Evolutionary conservation across 2,888 invertebrate species (phyloP), one percentile per base, ranked within the genome.

Genomic region (Clunio marinus): DNA sequence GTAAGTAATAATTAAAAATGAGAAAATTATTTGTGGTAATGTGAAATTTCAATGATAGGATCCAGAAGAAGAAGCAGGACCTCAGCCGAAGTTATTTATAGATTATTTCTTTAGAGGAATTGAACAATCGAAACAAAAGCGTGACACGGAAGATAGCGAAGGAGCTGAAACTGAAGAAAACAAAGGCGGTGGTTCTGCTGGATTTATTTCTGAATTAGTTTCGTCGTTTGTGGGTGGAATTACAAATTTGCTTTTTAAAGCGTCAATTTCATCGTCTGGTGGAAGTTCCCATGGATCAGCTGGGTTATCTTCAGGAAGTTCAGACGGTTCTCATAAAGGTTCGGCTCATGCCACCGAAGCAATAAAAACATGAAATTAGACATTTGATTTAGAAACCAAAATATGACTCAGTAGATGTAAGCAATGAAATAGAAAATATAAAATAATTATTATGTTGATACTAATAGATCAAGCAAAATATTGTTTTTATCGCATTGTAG

Each of bases 31-130:
- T n/a, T n/a, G n/a, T n/a, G n/a, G n/a, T 22, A 51, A 51, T 2
- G 10, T 41, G 2, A 41, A 41, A 5, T 41, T 41, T 10, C 15
- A 15, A 13, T 41, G 7, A 27, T 25, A 79, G 79, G 76, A 79
- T 70, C 79, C 79, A 10, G 78, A 79, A 55, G 78, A 78, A 17
- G 78, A 78, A 24, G 77, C 77, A 15, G 70, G 59, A 0, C 76
- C 77, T 0, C 75, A 76, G 63, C 79, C 79, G 0, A 59, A 75
- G 1, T 70, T 75, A 1, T 79, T 79, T 27, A 68, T 76, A 7
- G 73, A 75, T 69, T 78, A 73, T 69, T 72, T 79, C 2, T 35
- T 77, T 1, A 72, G 70, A 63, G 75, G 75, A 51, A 78, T 78
- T 46, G 25, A 74, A 3, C 74, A 75, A 57, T 75, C 78, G 0